Evolutionary conservation across 1,140 invertebrate genomes (phyloP), one percentile per base, ranked within the genome.

Genomic region (Drosophila erecta): DNA sequence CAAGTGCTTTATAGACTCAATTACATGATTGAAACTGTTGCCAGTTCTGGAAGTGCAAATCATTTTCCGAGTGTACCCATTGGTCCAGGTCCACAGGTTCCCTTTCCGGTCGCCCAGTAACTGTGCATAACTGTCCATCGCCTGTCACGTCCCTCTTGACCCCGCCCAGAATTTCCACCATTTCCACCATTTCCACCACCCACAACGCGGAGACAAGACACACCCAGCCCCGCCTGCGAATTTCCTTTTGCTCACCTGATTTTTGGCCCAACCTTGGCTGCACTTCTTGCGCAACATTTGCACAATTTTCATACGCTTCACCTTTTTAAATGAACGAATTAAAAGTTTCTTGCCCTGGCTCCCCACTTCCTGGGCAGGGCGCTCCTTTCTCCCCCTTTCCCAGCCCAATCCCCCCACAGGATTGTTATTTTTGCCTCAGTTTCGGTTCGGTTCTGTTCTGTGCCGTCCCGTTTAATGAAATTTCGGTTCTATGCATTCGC

Each of bases 261-360:
- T 30, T 38, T 15, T 15, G 3, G 6, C 15, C 44, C 8, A 30
- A 44, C 43, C 59, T 65, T 65, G 37, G 44, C 47, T 69, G 50
- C 57, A 61, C 41, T 78, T 62, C 67, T 78, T 76, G 69, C 62
- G 59, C 57, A 76, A 78, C 74, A 72, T 90, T 90, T 90, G 65
- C 85, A 79, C 69, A 81, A 86, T 86, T 87, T 86, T 86, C 81
- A 87, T 87, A 76, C 81, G 75, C 83, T 86, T 87, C 81, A 86
- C 81, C 85, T 89, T 85, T 77, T 79, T 74, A 87, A 89, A 89
- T 85, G 78, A 80, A 81, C 85, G 80, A 90, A 90, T 90, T 90
- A 87, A 87, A 87, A 87, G 76, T 89, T 87, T 89, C 61, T 74
- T 84, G 77, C 75, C 50, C 79, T 43, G 60, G 54, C 44, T 73